phyloP scores from a whole-genome alignment of 2,113 vertebrate species.

The Malurus melanocephalus region DNA sequence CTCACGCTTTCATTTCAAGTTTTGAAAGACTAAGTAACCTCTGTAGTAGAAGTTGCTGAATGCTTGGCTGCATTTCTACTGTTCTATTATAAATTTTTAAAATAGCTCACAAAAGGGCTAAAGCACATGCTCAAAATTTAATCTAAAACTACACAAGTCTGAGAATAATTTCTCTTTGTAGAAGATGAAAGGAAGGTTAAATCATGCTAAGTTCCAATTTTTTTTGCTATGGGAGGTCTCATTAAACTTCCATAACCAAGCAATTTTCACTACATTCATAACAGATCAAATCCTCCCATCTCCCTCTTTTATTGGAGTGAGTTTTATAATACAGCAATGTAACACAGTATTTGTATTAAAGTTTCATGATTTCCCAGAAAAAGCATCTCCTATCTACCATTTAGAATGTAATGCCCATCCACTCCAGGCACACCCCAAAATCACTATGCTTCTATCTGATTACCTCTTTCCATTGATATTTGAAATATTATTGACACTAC shows the following conservation, averaged over 20 bases:
- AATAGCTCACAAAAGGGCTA: background rate
- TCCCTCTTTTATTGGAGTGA: background rate
- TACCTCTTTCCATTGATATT: background rate
- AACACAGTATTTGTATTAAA: background rate
- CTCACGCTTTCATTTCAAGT: background rate
- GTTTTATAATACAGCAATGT: background rate
- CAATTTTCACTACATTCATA: background rate
- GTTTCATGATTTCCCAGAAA: background rate
- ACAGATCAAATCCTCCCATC: background rate
- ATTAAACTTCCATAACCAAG: background rate
- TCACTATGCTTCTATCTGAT: background rate
- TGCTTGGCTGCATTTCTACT: background rate
- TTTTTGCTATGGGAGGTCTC: background rate
- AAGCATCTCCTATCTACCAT: background rate
- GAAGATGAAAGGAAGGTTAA: background rate
- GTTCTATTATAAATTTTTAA: background rate
- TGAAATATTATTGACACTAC: background rate
- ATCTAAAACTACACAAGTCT: background rate
- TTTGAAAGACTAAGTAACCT: background rate
- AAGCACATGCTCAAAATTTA: background rate
- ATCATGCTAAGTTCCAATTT: background rate
- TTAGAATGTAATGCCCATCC: background rate
- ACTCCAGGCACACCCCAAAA: background rate
- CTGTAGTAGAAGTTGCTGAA: background rate
- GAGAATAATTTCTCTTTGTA: background rate